Conservation (phyloP, 2,888 invertebrate genomes). For the Drepanosiphum platanoidis region DNA sequence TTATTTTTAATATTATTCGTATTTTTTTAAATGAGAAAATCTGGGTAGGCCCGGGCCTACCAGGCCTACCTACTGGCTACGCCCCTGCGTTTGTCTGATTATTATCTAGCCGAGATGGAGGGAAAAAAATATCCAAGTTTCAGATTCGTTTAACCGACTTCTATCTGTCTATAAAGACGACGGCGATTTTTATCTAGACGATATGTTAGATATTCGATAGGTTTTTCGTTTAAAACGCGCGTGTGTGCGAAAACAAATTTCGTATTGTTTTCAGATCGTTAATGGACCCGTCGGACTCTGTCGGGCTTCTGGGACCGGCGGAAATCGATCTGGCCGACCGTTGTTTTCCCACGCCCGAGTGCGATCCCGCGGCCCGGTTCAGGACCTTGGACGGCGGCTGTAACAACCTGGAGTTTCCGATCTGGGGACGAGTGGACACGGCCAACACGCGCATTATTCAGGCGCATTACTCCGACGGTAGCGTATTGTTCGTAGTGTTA, state of each 20-base stretch:
- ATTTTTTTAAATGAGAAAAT: too few species aligned
- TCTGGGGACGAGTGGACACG: slow-evolving; percentile 83
- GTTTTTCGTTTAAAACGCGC: background rate
- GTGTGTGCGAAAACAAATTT: background rate
- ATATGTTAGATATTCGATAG: too few species aligned
- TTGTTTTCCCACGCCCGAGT: slow-evolving; percentile 70
- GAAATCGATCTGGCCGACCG: slow-evolving; percentile 14
- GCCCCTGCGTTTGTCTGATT: too few species aligned
- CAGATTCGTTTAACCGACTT: too few species aligned
- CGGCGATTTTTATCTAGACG: too few species aligned
- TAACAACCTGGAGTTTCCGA: slow-evolving; percentile 86
- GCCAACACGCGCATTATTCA: slow-evolving; percentile 65
- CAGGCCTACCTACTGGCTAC: too few species aligned
- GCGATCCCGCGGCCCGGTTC: slow-evolving; percentile 70
- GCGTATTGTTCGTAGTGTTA: too few species aligned
- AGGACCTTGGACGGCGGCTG: slow-evolving; percentile 90
- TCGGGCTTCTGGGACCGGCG: background rate
- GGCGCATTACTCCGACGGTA: slow-evolving; percentile 51
- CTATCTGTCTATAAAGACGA: too few species aligned
- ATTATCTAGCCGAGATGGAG: too few species aligned
- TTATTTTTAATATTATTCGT: too few species aligned
- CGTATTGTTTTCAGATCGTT: slow-evolving; percentile 38
- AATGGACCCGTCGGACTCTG: background rate
- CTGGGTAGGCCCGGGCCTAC: too few species aligned
- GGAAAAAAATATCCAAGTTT: too few species aligned